phyloP scores from a whole-genome alignment of 1,140 invertebrate genomes.

The Apis dorsata region DNA sequence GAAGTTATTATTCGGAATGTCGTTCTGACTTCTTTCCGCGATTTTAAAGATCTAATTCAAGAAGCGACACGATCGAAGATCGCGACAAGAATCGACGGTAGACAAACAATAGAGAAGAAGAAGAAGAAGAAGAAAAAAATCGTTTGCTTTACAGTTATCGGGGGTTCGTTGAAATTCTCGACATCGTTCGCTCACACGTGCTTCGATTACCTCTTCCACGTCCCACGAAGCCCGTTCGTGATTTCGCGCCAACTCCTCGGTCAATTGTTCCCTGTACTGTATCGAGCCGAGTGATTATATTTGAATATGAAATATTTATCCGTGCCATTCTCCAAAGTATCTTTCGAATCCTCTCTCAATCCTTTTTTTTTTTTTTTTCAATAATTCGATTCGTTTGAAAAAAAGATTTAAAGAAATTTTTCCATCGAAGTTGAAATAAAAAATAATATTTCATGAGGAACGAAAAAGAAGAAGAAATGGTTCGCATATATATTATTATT shows the following conservation, averaged over 20 bases:
- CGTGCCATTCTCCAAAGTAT: not conserved
- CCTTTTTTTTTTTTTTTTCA: not conserved
- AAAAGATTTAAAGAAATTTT: too few relatives aligned
- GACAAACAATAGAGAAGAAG: conserved; percentile 5
- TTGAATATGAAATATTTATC: not conserved
- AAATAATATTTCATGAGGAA: too few relatives aligned
- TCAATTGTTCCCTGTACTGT: not conserved
- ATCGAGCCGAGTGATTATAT: not conserved
- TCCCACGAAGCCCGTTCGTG: conserved; percentile 54
- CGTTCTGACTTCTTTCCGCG: too few relatives aligned
- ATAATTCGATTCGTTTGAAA: too few relatives aligned
- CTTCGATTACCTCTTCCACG: conserved; percentile 55
- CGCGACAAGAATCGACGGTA: conserved; percentile 54
- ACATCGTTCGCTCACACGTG: conserved; percentile 41
- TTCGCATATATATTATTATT: too few relatives aligned
- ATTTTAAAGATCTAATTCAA: not conserved
- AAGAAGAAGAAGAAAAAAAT: conserved; percentile 23
- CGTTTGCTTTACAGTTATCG: conserved; percentile 59
- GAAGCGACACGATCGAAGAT: not conserved
- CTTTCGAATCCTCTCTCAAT: not conserved
- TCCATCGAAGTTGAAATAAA: too few relatives aligned
- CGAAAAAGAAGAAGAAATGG: too few relatives aligned
- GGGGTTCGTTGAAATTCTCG: conserved; percentile 58
- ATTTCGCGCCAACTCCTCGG: conserved; percentile 41
- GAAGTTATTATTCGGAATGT: too few relatives aligned